These are phyloP conservation scores for Mesembrinibis cayennensis DNA, from an alignment of 2,113 vertebrate genomes.

Conservation along the genomic window DNA sequence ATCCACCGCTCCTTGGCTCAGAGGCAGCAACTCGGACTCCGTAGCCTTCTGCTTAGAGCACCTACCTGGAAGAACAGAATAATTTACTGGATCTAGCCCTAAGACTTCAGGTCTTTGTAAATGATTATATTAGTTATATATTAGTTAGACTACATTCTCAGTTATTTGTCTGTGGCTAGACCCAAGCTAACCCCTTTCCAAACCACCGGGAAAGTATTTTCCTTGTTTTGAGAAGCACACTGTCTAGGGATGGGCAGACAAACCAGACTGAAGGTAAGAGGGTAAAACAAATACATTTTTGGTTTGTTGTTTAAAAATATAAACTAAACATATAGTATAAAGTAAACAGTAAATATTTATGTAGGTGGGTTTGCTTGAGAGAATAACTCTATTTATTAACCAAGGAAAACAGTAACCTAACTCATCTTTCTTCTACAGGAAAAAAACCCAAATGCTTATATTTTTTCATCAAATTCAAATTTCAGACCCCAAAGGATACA, in stretches of 20 bases:
- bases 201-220: neutral
- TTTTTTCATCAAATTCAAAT: neutral
- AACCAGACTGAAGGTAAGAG: neutral
- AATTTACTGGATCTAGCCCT: neutral
- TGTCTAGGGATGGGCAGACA: neutral
- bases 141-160: neutral
- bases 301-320: neutral
- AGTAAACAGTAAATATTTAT: slow-evolving; percentile 24
- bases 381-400: neutral
- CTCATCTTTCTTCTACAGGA: neutral
- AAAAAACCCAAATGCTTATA: neutral
- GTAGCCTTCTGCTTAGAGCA: neutral
- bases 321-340: neutral
- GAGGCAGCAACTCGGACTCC: neutral
- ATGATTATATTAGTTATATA: neutral
- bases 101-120: neutral
- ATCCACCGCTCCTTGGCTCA: neutral
- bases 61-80: neutral
- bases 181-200: neutral
- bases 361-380: neutral
- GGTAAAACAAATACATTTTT: neutral
- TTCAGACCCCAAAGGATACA: neutral
- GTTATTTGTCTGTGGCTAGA: neutral
- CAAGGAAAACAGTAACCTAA: neutral
- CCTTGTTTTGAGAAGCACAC: neutral